Base-by-base conservation (phyloP, 2,113 vertebrate species). In the Eupsittula cactorum region DNA sequence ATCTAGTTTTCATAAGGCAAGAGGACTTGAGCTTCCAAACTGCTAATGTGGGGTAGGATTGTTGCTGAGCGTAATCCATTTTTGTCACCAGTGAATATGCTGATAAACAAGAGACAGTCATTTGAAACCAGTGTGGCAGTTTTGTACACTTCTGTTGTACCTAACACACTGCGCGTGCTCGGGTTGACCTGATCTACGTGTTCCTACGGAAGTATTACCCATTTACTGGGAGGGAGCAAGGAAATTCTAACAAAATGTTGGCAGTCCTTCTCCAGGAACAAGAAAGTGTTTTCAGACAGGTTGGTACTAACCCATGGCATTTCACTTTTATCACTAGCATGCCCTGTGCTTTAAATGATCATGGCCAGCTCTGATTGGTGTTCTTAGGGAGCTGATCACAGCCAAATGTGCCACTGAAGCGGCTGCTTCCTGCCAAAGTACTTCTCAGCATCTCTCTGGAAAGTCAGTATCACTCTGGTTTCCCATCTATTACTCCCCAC, bases 291-390 rank as follows among this genome's bases (percentile, higher is more conserved):
- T 83, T 62, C 60, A n/a, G 80, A 4, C 20, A 49, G 29, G 10
- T 27, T 57, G 31, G 20, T 57, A 4, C 33, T 33, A n/a, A 41
- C 13, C 46, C 83, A 31, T 49, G n/a, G 24, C 9, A 2, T 71
- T 39, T 49, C 52, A 9, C 42, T 77, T 73, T 13, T 11, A 4
- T 8, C 37, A 18, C 59, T 10, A 4, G 28, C 37, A 8, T 29
- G 41, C 10, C 6, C 15, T n/a, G 29, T 11, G 16, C 37, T 37
- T 47, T 42, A 42, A 46, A 50, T 50, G 82, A 5, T 0, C 0
- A 3, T 18, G 41, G 28, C 19, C 77, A 52, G 39, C 42, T 60
- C 42, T 2, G 24, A 18, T 35, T 2, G 7, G 8, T 67, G 57
- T 27, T 64, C 42, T 64, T 2, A 8, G 42, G 73, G n/a, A 63